A percentile compares a stretch with the other conserved stretches of the same genome.
Evolutionary conservation across 1,140 invertebrate species (phyloP).

Genomic region (Anoplophora glabripennis): DNA sequence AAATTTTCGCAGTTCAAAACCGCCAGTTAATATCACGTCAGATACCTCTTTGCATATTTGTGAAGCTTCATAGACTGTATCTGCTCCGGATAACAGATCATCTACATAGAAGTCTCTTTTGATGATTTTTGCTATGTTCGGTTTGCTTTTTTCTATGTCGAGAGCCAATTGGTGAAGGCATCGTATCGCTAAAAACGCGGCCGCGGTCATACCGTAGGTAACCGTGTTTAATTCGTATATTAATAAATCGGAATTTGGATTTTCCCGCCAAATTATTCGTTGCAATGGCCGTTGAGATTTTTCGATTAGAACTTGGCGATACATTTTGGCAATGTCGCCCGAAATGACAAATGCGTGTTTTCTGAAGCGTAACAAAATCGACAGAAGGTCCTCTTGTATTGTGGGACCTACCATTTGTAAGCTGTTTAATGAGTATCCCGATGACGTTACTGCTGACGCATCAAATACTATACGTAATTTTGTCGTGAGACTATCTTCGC

Average conservation of each 20-base stretch:
- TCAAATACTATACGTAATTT: conserved; percentile 37
- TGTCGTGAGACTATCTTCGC: conserved; percentile 19
- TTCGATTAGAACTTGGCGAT: conserved; percentile 38
- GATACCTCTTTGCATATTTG: conserved; percentile 25
- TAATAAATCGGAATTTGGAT: neutral
- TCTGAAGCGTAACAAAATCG: conserved; percentile 47
- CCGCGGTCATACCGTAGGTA: conserved; percentile 41
- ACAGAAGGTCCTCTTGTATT: conserved; percentile 48
- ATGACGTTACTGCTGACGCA: conserved; percentile 32
- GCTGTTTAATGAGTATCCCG: conserved; percentile 45
- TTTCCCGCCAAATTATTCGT: conserved; percentile 34
- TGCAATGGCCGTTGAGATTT: conserved; percentile 36
- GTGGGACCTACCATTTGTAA: conserved; percentile 43
- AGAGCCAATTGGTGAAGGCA: conserved; percentile 39
- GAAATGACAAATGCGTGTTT: conserved; percentile 38
- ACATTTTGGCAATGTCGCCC: conserved; percentile 49
- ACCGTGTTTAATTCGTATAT: conserved; percentile 24
- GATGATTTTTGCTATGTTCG: conserved; percentile 34
- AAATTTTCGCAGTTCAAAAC: conserved; percentile 37
- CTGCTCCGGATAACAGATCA: conserved; percentile 47
- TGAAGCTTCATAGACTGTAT: conserved; percentile 25
- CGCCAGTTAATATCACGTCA: conserved; percentile 20
- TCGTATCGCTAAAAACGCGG: conserved; percentile 42
- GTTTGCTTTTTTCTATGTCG: conserved; percentile 29
- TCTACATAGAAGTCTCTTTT: conserved; percentile 50